A percentile compares a stretch with the other conserved stretches of the same genome.
Evolutionary conservation across 2,797 vertebrate species (phyloP).

Genomic region (Botia almorhae): DNA sequence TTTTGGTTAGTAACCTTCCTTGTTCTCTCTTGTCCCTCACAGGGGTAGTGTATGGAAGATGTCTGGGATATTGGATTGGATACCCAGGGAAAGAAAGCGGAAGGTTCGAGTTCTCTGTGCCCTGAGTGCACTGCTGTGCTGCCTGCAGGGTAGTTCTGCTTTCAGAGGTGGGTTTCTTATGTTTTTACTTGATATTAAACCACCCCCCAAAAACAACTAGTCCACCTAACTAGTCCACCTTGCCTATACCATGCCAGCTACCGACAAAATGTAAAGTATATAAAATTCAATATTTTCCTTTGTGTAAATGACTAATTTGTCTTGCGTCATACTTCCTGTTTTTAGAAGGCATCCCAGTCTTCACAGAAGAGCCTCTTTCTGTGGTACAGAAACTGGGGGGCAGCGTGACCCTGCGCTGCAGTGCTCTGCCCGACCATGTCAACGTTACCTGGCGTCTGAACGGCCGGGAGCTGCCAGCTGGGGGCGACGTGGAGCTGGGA

Average conservation of each 20-base stretch:
- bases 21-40: conserved; percentile 58
- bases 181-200: neutral
- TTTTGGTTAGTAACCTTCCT: conserved; percentile 6
- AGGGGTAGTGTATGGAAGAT: conserved; percentile 81
- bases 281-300: neutral
- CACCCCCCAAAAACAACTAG: neutral
- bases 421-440: conserved; percentile 79
- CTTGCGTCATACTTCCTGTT: neutral
- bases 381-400: conserved; percentile 93
- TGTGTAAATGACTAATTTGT: neutral
- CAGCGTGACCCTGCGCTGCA: conserved; percentile 85
- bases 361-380: conserved; percentile 87
- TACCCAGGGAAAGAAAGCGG: conserved; percentile 77
- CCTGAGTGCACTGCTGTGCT: conserved; percentile 74
- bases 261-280: neutral
- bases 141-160: conserved; percentile 71
- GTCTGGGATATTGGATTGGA: conserved; percentile 76
- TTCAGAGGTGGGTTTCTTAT: conserved; percentile 66
- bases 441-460: conserved; percentile 91
- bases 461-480: conserved; percentile 77
- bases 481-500: conserved; percentile 69
- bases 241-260: neutral
- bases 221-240: neutral
- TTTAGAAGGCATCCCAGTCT: conserved; percentile 80
- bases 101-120: conserved; percentile 72